phyloP scores from a whole-genome alignment of 2,797 vertebrate species.

The Pterois miles region DNA sequence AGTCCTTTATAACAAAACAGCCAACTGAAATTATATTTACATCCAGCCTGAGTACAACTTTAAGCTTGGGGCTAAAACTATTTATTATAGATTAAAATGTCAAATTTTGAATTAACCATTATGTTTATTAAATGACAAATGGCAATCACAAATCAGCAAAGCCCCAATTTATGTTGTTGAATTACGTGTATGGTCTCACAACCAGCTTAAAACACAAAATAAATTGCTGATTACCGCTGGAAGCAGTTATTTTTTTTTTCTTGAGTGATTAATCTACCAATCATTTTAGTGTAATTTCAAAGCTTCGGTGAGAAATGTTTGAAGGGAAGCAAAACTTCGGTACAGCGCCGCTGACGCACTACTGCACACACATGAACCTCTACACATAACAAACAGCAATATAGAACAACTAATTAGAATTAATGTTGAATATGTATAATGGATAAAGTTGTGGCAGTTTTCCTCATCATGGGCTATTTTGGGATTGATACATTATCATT shows the following conservation, averaged over 20 bases:
- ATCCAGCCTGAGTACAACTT: neutral
- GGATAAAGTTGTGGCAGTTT: too few relatives aligned
- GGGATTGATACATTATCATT: rapidly evolving
- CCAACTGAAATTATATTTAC: neutral
- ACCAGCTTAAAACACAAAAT: neutral
- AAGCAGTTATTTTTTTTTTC: neutral
- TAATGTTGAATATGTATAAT: too few relatives aligned
- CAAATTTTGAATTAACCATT: neutral
- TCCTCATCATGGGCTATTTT: too few relatives aligned
- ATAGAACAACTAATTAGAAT: too few relatives aligned
- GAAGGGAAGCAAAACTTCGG: too few relatives aligned
- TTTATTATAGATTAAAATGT: neutral
- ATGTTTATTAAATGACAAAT: neutral
- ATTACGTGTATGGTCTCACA: neutral
- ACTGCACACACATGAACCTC: too few relatives aligned
- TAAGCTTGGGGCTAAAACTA: neutral
- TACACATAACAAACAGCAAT: too few relatives aligned
- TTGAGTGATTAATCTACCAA: neutral
- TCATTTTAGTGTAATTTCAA: too few relatives aligned
- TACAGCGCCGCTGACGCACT: too few relatives aligned
- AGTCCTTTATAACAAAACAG: neutral
- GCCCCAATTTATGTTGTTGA: neutral
- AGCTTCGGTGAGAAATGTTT: too few relatives aligned
- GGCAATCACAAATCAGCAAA: neutral
- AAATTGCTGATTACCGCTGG: neutral